A percentile compares a stretch with the other conserved stretches of the same genome.
Conservation (phyloP, 2,888 invertebrate species). For the Agrochola litura region DNA sequence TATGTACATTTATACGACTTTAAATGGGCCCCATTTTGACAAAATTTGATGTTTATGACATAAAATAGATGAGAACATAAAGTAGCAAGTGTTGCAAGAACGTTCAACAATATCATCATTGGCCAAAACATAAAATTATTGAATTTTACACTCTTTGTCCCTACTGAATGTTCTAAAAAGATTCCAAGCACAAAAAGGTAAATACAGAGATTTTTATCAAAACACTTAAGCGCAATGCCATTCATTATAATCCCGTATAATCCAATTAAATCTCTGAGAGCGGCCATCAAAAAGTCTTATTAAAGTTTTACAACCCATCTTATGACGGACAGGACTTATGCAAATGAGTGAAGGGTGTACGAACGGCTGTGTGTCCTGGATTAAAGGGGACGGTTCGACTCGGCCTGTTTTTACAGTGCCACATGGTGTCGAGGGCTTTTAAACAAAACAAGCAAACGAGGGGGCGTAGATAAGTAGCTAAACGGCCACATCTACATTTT, state of each 20-base stretch:
- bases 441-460: conserved; percentile 76
- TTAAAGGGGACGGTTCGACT: conserved; percentile 80
- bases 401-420: conserved; percentile 85
- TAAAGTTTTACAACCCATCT: conserved; percentile 85
- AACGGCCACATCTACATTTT: conserved; percentile 67
- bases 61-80: neutral
- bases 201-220: conserved; percentile 41
- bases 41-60: conserved; percentile 5
- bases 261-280: conserved; percentile 79
- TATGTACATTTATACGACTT: conserved; percentile 15
- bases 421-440: conserved; percentile 83
- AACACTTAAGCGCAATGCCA: conserved; percentile 59
- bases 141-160: neutral
- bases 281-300: conserved; percentile 82
- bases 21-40: neutral
- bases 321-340: conserved; percentile 87
- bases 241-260: conserved; percentile 76
- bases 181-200: neutral
- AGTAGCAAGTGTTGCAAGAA: neutral
- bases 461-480: conserved; percentile 73
- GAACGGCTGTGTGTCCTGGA: conserved; percentile 78
- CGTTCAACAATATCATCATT: neutral
- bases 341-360: conserved; percentile 86
- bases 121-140: neutral
- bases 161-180: neutral